Conservation (phyloP, 2,113 vertebrate species). For the Pelobates fuscus region DNA sequence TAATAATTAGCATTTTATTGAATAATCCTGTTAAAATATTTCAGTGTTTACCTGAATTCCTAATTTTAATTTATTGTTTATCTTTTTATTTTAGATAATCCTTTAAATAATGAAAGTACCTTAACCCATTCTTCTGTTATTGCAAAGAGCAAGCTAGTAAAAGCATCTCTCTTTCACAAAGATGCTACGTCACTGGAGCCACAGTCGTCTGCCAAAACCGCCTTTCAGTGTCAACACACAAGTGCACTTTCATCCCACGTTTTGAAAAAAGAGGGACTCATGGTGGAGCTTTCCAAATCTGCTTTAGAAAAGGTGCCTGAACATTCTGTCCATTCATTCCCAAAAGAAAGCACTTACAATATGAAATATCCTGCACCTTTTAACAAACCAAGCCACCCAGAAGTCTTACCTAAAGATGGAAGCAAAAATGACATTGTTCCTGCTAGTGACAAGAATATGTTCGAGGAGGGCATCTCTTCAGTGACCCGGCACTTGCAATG, state of each 20-base stretch:
- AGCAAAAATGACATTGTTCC: conserved; percentile 77
- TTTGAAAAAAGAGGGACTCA: conserved; percentile 80
- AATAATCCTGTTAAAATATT: too few species aligned
- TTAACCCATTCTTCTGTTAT: conserved; percentile 86
- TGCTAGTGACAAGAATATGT: conserved; percentile 79
- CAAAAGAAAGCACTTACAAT: conserved; percentile 87
- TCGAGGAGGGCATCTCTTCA: conserved; percentile 81
- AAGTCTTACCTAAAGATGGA: conserved; percentile 76
- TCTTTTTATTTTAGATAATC: conserved; percentile 79
- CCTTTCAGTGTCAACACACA: conserved; percentile 87
- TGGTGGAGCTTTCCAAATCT: conserved; percentile 81
- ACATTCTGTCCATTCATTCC: conserved; percentile 79
- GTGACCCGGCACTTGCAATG: conserved; percentile 80
- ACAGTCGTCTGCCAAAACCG: conserved; percentile 85
- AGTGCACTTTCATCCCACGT: conserved; percentile 84
- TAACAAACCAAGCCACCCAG: conserved; percentile 73
- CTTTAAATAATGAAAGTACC: conserved; percentile 89
- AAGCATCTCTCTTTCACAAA: conserved; percentile 84
- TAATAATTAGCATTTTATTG: too few species aligned
- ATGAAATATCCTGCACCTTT: conserved; percentile 84
- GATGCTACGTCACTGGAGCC: conserved; percentile 85
- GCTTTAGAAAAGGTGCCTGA: conserved; percentile 79
- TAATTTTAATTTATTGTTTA: too few species aligned
- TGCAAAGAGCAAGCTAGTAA: conserved; percentile 86
- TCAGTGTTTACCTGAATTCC: too few species aligned